phyloP scores from a whole-genome alignment of 2,113 vertebrate species.

The Galbula dea region DNA sequence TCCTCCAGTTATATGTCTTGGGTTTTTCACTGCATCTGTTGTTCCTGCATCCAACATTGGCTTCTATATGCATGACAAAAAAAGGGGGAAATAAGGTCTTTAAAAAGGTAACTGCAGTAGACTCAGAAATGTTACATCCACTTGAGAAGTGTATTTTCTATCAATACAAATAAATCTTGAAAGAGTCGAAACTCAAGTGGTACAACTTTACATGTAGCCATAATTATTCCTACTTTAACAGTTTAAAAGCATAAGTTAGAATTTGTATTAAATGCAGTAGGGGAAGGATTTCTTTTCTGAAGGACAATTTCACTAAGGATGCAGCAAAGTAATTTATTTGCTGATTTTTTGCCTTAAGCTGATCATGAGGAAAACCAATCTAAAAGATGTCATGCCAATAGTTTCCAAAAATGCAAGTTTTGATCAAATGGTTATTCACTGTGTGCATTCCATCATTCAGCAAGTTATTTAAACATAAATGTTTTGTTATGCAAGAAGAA shows the following conservation, averaged over 20 bases:
- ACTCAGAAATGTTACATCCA: background rate
- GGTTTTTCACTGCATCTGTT: background rate
- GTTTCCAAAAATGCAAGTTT: background rate
- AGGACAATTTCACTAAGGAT: background rate
- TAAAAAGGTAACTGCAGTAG: background rate
- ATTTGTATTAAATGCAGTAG: background rate
- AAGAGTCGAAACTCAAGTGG: background rate
- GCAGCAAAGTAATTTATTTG: background rate
- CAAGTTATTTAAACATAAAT: constrained; percentile 12
- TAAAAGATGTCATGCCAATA: background rate
- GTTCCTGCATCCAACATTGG: background rate
- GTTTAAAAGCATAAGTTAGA: too few relatives aligned
- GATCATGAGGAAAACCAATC: constrained; percentile 18
- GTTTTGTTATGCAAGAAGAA: background rate
- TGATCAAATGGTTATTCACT: background rate
- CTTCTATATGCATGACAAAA: background rate
- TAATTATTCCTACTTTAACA: background rate
- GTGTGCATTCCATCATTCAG: background rate
- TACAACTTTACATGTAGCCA: background rate
- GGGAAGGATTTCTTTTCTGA: background rate
- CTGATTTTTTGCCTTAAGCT: background rate
- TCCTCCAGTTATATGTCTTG: background rate
- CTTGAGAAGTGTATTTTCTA: background rate
- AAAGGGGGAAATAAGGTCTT: too few relatives aligned
- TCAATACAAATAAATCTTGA: background rate